These are phyloP conservation scores for Phoebastria nigripes DNA, from an alignment of 2,797 vertebrate species.

Conservation along the genomic window DNA sequence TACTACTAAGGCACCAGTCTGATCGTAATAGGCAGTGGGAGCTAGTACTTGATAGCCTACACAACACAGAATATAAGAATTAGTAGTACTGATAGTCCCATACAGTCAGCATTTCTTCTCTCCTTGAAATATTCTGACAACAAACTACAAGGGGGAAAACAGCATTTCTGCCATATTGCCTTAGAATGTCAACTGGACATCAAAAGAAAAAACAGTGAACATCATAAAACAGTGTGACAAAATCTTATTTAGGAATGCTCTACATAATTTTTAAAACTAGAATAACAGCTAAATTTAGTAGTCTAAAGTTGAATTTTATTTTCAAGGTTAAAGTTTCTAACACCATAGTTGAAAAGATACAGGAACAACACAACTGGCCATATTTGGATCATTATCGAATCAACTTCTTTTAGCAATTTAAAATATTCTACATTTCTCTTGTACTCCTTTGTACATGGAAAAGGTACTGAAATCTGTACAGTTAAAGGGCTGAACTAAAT, in stretches of 20 bases:
- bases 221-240: background rate
- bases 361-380: background rate
- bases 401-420: background rate
- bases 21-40: constrained; percentile 96
- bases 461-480: background rate
- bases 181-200: background rate
- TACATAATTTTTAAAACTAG: background rate
- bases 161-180: background rate
- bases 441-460: background rate
- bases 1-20: constrained; percentile 94
- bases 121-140: background rate
- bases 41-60: constrained; percentile 95
- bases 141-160: background rate
- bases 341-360: background rate
- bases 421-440: background rate
- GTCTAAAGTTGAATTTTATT: background rate
- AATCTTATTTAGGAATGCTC: background rate
- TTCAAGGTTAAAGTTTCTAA: background rate
- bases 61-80: constrained; percentile 16
- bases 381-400: background rate
- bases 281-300: background rate
- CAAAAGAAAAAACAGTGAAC: background rate
- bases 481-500: background rate
- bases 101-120: background rate
- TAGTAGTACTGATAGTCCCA: background rate